Evolutionary conservation across 2,888 invertebrate species (phyloP).

Genomic region (Coleophora deauratella): DNA sequence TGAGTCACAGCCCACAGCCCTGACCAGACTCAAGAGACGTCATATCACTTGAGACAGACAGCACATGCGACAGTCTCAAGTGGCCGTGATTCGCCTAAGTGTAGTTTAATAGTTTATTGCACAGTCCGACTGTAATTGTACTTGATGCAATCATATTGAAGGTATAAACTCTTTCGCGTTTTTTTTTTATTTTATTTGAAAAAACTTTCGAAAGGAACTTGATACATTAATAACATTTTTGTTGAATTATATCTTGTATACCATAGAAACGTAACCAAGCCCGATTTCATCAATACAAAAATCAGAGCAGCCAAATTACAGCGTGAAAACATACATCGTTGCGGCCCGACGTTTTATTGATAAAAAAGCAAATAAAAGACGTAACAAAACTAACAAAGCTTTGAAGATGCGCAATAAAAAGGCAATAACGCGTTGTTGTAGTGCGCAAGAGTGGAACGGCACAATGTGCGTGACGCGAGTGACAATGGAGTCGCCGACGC

Average conservation of each 20-base stretch:
- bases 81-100: constrained; percentile 21
- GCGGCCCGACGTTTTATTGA: constrained; percentile 42
- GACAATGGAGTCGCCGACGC: constrained; percentile 59
- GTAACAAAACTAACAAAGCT: constrained; percentile 60
- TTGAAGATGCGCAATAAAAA: constrained; percentile 71
- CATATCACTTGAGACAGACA: constrained; percentile 19
- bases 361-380: constrained; percentile 58
- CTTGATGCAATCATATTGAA: too few species aligned
- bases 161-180: too few species aligned
- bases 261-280: too few species aligned
- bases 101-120: background rate
- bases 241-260: too few species aligned
- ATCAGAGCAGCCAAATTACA: constrained; percentile 47
- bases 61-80: constrained; percentile 26
- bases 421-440: constrained; percentile 57
- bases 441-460: constrained; percentile 39
- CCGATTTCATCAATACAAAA: constrained; percentile 30
- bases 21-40: constrained; percentile 39
- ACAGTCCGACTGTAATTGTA: too few species aligned
- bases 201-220: too few species aligned
- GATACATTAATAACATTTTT: too few species aligned
- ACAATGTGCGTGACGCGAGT: constrained; percentile 56
- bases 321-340: constrained; percentile 68
- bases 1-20: constrained; percentile 33
- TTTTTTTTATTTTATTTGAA: too few species aligned